phyloP scores from a whole-genome alignment of 37 sponge, comb jelly and placozoan genomes.

The Oopsacas minuta region DNA sequence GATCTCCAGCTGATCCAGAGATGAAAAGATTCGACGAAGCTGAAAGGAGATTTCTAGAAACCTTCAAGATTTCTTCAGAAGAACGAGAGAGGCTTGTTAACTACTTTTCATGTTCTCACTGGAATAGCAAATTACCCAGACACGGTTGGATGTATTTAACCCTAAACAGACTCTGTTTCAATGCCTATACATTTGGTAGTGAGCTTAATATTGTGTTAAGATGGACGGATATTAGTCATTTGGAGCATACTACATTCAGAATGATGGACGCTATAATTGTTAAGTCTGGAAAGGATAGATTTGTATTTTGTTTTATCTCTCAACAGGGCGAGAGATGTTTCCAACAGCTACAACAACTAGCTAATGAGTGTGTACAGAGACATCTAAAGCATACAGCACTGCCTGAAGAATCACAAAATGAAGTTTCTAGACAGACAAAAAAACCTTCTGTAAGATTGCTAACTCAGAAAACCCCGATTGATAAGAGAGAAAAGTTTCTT shows the following conservation, averaged over 20 bases:
- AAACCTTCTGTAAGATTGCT: neutral
- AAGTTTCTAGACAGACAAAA: neutral
- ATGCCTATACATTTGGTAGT: constrained; percentile 75
- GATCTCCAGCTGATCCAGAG: constrained; percentile 31
- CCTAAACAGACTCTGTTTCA: constrained; percentile 69
- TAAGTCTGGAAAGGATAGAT: neutral
- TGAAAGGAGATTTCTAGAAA: constrained; percentile 44
- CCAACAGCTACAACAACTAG: constrained; percentile 3
- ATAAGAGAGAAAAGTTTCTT: constrained; percentile 21
- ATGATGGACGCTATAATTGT: constrained; percentile 2
- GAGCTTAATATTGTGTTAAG: constrained; percentile 50
- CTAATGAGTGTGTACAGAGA: constrained; percentile 12
- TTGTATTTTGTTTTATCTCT: neutral
- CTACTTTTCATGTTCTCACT: constrained; percentile 68
- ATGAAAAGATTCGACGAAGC: constrained; percentile 46
- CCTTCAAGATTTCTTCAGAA: constrained; percentile 59
- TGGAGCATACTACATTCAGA: neutral
- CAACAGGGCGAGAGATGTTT: constrained; percentile 5
- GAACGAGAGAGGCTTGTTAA: constrained; percentile 29
- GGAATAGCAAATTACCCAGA: constrained; percentile 62
- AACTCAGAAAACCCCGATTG: neutral
- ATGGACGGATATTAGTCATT: constrained; percentile 45
- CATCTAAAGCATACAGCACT: neutral
- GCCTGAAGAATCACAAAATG: neutral
- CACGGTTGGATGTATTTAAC: constrained; percentile 95